A percentile compares a stretch with the other conserved stretches of the same genome.
Conservation (phyloP, 2,888 invertebrate genomes). For the Abrostola tripartita region DNA sequence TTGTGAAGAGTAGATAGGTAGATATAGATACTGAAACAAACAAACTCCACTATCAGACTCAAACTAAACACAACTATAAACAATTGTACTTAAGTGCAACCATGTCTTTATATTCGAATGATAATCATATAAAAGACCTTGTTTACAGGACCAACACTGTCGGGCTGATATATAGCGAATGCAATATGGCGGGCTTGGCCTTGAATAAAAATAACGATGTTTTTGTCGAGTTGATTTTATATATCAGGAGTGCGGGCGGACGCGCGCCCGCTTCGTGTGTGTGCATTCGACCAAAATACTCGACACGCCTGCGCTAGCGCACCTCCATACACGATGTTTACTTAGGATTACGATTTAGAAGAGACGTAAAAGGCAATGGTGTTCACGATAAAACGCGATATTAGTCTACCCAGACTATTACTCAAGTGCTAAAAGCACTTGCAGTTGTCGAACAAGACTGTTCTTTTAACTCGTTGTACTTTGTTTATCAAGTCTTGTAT, state of each 20-base stretch:
- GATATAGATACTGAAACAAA: background rate
- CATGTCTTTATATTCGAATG: constrained; percentile 38
- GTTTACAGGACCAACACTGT: constrained; percentile 77
- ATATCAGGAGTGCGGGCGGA: constrained; percentile 73
- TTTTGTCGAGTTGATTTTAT: constrained; percentile 82
- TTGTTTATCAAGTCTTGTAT: constrained; percentile 63
- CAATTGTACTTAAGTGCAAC: constrained; percentile 16
- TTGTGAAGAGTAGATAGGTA: background rate
- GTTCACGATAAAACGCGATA: constrained; percentile 56
- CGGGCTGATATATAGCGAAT: constrained; percentile 73
- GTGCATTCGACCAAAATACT: constrained; percentile 58
- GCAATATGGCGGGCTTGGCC: constrained; percentile 83
- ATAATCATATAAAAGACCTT: constrained; percentile 66
- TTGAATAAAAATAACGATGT: constrained; percentile 86
- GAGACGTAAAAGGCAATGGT: constrained; percentile 26
- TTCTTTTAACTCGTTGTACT: constrained; percentile 48
- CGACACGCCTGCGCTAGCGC: constrained; percentile 45
- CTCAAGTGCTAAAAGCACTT: constrained; percentile 75
- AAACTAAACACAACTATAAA: constrained; percentile 7
- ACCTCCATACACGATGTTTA: constrained; percentile 42
- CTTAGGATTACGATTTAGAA: constrained; percentile 38
- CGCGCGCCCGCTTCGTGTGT: constrained; percentile 45
- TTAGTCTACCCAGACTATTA: constrained; percentile 56
- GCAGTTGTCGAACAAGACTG: constrained; percentile 56
- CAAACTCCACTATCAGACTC: background rate